Evolutionary conservation across 2,888 invertebrate species (phyloP).

Genomic region (Apotomis capreana): DNA sequence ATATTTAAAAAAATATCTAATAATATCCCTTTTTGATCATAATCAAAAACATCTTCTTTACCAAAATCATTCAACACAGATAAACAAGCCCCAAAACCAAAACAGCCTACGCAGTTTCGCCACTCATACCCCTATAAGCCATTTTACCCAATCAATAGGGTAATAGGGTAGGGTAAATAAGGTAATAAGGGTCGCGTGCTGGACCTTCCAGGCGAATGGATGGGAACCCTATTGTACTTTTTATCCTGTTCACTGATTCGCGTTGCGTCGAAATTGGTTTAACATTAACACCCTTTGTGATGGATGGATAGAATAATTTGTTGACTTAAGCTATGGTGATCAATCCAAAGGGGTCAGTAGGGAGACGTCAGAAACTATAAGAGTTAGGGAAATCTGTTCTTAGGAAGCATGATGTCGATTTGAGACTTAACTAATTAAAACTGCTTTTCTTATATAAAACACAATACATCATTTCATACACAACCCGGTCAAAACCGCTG

Average conservation of each 20-base stretch:
- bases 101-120: not conserved
- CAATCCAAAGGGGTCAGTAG: no score
- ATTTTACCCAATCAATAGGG: not conserved
- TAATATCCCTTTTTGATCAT: not conserved
- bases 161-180: slow-evolving; percentile 16
- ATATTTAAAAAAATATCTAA: no score
- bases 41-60: not conserved
- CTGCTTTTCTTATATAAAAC: no score
- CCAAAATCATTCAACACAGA: not conserved
- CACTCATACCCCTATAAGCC: not conserved
- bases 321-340: not conserved
- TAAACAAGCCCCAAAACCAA: slow-evolving; percentile 5
- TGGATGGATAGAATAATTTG: slow-evolving; percentile 6
- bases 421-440: no score
- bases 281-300: slow-evolving; percentile 25
- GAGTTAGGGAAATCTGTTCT: no score
- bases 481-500: no score
- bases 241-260: slow-evolving; percentile 23
- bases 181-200: slow-evolving; percentile 20
- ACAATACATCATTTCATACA: no score
- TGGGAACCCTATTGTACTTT: slow-evolving; percentile 22
- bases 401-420: no score
- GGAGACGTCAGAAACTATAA: no score
- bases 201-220: slow-evolving; percentile 20
- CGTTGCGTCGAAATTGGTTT: slow-evolving; percentile 23